Evolutionary conservation across 2,113 vertebrate genomes (phyloP), one percentile per base, ranked within the genome.

Genomic region (Chionodraco myersi): DNA sequence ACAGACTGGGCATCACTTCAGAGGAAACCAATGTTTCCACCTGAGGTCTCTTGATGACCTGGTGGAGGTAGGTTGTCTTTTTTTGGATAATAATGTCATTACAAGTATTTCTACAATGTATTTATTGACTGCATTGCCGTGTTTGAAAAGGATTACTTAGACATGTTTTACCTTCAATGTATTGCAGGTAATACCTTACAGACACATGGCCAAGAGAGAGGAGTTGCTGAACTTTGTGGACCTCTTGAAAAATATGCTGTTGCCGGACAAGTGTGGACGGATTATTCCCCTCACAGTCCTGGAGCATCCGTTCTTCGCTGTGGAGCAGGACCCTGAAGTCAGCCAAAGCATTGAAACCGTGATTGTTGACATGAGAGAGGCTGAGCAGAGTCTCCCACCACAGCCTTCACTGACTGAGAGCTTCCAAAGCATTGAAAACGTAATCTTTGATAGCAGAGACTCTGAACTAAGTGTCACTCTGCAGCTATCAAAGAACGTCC

Each of bases 271-370:
- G 4, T 6, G 34, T 0, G 1, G 3, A 23, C 4, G 63, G 36
- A 76, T 76, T 59, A 59, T 7, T 15, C 53, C 63, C 8, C 18
- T 41, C 0, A 7, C 23, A 23, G 63, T 64, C 26, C 62, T 34
- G 45, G 18, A 59, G 45, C 74, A 76, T 49, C 63, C 62, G 6
- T 67, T 76, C 30, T 41, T 76, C 44, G 23, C 12, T 18, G 26
- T 44, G 54, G 74, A 51, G 30, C 63, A n/a, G 12, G 18, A 59
- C 62, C 16, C 48, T 7, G 64, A 51, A 23, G 51, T 47, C 63
- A 66, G 47, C 15, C 15, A 52, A 18, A n/a, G 34, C 48, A 36
- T 52, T 34, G 9, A 49, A 49, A 65, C 11, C 23, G 23, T 49
- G 63, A 34, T 5, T 4, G 26, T 1, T 34, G 47, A 14, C 18